A percentile compares a stretch with the other conserved stretches of the same genome.
These are phyloP conservation scores for Drosophila busckii DNA, from an alignment of 1,140 invertebrate species.

Conservation along the genomic window DNA sequence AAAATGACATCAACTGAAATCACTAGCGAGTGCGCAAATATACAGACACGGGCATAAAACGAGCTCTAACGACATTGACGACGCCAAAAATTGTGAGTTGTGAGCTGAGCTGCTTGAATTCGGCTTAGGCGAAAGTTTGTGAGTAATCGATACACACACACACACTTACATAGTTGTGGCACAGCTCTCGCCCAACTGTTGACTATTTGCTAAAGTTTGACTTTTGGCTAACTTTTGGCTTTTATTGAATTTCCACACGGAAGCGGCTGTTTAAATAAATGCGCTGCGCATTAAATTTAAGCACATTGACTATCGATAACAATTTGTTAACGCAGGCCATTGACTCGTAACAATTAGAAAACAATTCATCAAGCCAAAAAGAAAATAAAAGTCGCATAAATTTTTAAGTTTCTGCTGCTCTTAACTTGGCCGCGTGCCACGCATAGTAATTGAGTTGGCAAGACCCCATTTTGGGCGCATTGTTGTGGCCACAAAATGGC, in stretches of 20 bases:
- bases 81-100: slow-evolving; percentile 4
- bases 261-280: slow-evolving; percentile 57
- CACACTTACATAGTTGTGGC: too few species aligned
- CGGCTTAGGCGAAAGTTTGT: too few species aligned
- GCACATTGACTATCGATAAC: slow-evolving; percentile 56
- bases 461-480: slow-evolving; percentile 39
- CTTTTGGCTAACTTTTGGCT: slow-evolving; percentile 28
- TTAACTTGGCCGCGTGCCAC: too few species aligned
- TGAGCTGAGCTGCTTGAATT: too few species aligned
- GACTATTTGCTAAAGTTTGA: slow-evolving; percentile 22
- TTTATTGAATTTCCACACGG: slow-evolving; percentile 60
- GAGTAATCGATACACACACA: too few species aligned
- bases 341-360: slow-evolving; percentile 50
- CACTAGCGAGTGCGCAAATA: slow-evolving; percentile 48
- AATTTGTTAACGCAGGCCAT: slow-evolving; percentile 24
- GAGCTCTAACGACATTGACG: slow-evolving; percentile 41
- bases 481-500: slow-evolving; percentile 67
- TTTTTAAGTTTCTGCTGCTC: too few species aligned
- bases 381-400: slow-evolving; percentile 41
- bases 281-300: slow-evolving; percentile 52
- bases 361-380: slow-evolving; percentile 58
- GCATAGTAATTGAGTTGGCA: slow-evolving; percentile 72
- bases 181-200: slow-evolving; percentile 45
- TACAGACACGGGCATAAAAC: slow-evolving; percentile 58
- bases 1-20: slow-evolving; percentile 67